Evolutionary conservation across 2,113 vertebrate genomes (phyloP).

Genomic region (Xerus inauris): DNA sequence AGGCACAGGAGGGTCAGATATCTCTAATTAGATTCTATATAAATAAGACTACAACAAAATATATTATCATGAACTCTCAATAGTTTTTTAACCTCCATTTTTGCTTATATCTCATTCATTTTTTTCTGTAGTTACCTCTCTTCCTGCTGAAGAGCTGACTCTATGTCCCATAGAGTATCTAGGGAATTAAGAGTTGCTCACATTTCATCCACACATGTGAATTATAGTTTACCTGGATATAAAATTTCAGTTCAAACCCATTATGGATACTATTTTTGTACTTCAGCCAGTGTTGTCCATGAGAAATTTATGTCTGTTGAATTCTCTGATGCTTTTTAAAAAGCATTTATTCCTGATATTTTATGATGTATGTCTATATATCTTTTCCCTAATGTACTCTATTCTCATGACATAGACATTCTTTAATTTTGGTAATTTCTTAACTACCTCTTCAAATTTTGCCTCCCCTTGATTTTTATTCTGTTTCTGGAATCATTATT

Average conservation of each 20-base stretch:
- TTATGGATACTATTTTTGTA: neutral
- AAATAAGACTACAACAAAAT: neutral
- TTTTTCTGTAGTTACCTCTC: neutral
- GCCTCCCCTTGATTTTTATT: neutral
- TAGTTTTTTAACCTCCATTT: neutral
- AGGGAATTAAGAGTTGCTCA: neutral
- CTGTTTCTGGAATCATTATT: neutral
- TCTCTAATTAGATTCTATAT: neutral
- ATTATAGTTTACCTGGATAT: neutral
- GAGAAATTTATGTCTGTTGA: neutral
- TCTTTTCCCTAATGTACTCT: neutral
- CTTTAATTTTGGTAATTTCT: neutral
- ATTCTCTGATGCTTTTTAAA: neutral
- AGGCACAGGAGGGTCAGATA: neutral
- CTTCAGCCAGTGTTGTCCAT: neutral
- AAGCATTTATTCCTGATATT: neutral
- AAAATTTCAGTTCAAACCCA: neutral
- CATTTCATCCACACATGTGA: neutral
- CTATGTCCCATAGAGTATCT: neutral
- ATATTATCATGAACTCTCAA: neutral
- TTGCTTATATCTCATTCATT: neutral
- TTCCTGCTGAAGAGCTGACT: neutral
- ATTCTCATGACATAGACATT: neutral
- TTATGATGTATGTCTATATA: neutral
- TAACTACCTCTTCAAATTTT: neutral